Percentiles rank a stretch among this genome's conserved stretches.
Evolutionary conservation across 2,113 vertebrate genomes (phyloP).

Genomic region (Crotalus horridus): DNA sequence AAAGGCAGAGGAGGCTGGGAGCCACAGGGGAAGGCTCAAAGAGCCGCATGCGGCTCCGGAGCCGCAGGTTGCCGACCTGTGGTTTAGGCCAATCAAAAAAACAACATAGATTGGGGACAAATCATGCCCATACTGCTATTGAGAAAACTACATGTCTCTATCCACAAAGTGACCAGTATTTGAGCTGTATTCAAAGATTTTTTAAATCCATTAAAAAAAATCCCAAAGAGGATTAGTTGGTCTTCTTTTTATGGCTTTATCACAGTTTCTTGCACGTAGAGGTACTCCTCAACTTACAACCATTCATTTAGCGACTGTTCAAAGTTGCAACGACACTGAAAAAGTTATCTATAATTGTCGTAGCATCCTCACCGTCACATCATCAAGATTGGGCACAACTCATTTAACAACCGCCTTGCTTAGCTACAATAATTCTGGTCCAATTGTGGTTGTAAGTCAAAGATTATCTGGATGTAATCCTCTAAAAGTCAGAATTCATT

Average conservation of each 20-base stretch:
- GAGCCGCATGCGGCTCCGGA: too few species aligned
- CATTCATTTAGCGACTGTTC: neutral
- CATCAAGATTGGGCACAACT: neutral
- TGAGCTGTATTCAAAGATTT: neutral
- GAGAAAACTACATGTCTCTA: neutral
- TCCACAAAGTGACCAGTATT: neutral
- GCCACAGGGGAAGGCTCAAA: too few species aligned
- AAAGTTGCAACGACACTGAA: neutral
- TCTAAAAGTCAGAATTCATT: neutral
- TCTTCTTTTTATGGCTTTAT: neutral
- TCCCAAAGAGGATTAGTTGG: neutral
- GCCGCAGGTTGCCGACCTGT: too few species aligned
- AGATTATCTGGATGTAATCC: neutral
- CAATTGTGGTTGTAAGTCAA: neutral
- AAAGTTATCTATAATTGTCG: neutral
- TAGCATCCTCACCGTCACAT: too few species aligned
- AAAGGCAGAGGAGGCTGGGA: too few species aligned
- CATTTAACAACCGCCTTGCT: neutral
- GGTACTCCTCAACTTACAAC: neutral
- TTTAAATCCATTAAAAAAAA: neutral
- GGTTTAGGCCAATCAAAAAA: neutral
- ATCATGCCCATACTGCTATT: neutral
- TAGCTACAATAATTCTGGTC: neutral
- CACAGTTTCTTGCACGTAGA: neutral
- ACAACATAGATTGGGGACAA: neutral